Conservation (phyloP, 2,888 invertebrate species). For the Melinaea marsaeus region DNA sequence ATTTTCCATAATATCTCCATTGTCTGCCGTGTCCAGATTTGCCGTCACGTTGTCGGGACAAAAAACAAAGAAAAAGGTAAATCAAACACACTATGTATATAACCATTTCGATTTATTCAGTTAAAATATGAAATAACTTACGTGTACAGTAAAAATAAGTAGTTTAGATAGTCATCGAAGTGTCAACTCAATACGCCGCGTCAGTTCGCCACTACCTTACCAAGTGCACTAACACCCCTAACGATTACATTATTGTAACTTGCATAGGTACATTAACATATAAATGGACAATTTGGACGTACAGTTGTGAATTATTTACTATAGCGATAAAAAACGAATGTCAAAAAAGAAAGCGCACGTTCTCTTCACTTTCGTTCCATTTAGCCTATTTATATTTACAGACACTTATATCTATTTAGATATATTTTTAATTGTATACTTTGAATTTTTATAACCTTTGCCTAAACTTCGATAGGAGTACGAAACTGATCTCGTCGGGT, state of each 20-base stretch:
- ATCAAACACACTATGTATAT: slow-evolving; percentile 55
- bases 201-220: slow-evolving; percentile 55
- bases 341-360: slow-evolving; percentile 49
- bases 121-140: slow-evolving; percentile 79
- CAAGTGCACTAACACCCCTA: slow-evolving; percentile 71
- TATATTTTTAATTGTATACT: slow-evolving; percentile 48
- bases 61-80: slow-evolving; percentile 21
- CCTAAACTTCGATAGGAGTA: slow-evolving; percentile 3
- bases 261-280: slow-evolving; percentile 77
- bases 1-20: too few relatives aligned
- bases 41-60: background rate
- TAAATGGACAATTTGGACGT: slow-evolving; percentile 79
- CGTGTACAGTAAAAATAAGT: slow-evolving; percentile 77
- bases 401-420: slow-evolving; percentile 40
- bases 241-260: slow-evolving; percentile 76
- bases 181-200: slow-evolving; percentile 54
- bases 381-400: slow-evolving; percentile 56
- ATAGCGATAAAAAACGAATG: slow-evolving; percentile 58
- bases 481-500: background rate
- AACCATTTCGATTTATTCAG: slow-evolving; percentile 77
- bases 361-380: slow-evolving; percentile 70
- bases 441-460: slow-evolving; percentile 32
- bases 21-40: too few relatives aligned
- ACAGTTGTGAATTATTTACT: slow-evolving; percentile 70
- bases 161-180: slow-evolving; percentile 68